Conservation (phyloP, 2,113 vertebrate genomes). For the Mirza zaza region DNA sequence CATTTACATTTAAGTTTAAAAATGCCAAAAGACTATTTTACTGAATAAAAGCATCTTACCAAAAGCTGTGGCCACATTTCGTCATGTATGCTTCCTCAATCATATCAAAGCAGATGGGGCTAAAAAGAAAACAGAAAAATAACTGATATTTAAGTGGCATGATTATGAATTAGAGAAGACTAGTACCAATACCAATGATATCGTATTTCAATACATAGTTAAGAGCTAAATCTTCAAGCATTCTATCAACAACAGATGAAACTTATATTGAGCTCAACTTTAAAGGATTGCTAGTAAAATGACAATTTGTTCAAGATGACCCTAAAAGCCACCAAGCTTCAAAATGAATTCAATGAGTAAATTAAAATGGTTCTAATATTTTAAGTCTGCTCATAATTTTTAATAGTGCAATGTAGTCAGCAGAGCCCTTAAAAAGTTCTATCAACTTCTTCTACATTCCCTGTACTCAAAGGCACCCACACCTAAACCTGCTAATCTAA, state of each 20-base stretch:
- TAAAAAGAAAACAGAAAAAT: conserved; percentile 81
- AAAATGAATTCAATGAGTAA: background rate
- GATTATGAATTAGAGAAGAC: conserved; percentile 16
- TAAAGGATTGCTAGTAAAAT: background rate
- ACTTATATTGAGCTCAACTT: conserved; percentile 1
- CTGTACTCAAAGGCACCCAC: background rate
- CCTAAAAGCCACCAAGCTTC: background rate
- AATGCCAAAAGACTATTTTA: background rate
- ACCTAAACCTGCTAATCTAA: background rate
- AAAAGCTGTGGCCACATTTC: conserved; percentile 99
- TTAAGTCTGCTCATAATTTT: background rate
- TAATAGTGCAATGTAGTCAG: background rate
- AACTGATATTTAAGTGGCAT: background rate
- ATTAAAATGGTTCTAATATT: conserved; percentile 15
- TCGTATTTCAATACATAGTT: conserved; percentile 25
- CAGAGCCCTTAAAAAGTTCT: background rate
- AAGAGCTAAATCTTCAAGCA: conserved; percentile 3
- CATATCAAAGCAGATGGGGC: conserved; percentile 99
- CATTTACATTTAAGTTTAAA: conserved; percentile 24
- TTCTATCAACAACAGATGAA: background rate
- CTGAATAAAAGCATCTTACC: conserved; percentile 85
- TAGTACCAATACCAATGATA: conserved; percentile 27
- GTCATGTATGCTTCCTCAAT: conserved; percentile 99
- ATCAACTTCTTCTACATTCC: background rate
- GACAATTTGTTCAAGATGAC: background rate